A percentile compares a stretch with the other conserved stretches of the same genome.
Conservation (phyloP, 2,888 invertebrate genomes). For the Cryptocheilus praepositus region DNA sequence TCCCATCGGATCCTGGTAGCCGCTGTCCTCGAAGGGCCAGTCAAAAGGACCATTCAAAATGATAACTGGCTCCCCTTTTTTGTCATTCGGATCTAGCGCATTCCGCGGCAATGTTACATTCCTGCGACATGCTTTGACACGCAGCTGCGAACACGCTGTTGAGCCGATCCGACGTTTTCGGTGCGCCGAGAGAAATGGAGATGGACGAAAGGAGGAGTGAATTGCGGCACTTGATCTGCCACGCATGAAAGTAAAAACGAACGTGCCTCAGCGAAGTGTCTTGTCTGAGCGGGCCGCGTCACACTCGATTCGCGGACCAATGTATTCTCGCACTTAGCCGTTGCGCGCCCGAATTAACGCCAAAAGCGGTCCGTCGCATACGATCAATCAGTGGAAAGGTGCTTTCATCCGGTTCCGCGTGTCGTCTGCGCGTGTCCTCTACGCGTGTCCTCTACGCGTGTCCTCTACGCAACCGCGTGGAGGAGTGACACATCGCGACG, state of each 20-base stretch:
- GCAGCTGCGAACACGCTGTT: neutral
- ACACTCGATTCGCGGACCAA: neutral
- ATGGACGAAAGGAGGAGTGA: too few relatives aligned
- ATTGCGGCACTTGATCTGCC: too few relatives aligned
- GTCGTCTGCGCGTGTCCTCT: neutral
- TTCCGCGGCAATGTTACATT: conserved; percentile 47
- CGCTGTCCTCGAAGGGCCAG: conserved; percentile 25
- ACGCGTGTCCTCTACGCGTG: too few relatives aligned
- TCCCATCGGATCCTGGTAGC: conserved; percentile 37
- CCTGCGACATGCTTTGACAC: conserved; percentile 5
- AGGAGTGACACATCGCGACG: too few relatives aligned
- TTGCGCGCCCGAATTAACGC: neutral
- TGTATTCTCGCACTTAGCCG: neutral
- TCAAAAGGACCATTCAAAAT: conserved; percentile 56
- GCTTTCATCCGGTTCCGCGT: conserved; percentile 14
- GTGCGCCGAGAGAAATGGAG: too few relatives aligned
- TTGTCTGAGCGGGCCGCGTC: neutral
- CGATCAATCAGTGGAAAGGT: conserved; percentile 25
- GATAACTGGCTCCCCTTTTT: conserved; percentile 38
- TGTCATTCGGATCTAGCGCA: conserved; percentile 53
- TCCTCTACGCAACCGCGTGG: too few relatives aligned
- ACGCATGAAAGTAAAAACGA: too few relatives aligned
- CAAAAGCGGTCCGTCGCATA: conserved; percentile 2
- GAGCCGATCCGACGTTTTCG: too few relatives aligned
- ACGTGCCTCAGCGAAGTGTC: too few relatives aligned